Conservation (phyloP, 2,888 invertebrate genomes). For the Physocephala rufipes region DNA sequence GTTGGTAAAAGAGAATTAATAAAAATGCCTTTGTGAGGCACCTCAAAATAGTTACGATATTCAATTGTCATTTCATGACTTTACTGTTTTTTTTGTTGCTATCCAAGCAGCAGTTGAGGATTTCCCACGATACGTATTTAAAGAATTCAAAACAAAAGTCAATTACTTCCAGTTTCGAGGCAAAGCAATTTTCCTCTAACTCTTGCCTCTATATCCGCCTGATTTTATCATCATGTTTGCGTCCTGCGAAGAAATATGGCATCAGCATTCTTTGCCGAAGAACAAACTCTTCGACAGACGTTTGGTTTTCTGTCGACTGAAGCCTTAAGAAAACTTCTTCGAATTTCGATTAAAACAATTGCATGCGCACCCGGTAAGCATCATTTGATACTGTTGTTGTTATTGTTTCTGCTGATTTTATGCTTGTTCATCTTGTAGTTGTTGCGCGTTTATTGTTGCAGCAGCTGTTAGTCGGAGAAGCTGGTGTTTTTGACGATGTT, state of each 20-base stretch:
- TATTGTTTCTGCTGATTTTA: too few species aligned
- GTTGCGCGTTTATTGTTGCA: too few species aligned
- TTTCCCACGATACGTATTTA: slow-evolving; percentile 5
- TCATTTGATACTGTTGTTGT: not conserved
- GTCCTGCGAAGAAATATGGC: too few species aligned
- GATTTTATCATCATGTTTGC: too few species aligned
- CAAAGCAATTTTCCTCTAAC: not conserved
- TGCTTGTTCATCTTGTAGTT: too few species aligned
- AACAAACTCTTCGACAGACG: slow-evolving; percentile 19
- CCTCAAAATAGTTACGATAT: not conserved
- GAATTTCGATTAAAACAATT: slow-evolving; percentile 32
- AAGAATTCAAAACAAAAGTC: slow-evolving; percentile 22
- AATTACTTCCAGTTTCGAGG: slow-evolving; percentile 21
- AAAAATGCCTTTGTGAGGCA: not conserved
- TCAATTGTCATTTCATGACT: not conserved
- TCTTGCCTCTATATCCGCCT: too few species aligned
- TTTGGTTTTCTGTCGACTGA: slow-evolving; percentile 18
- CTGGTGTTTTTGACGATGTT: too few species aligned
- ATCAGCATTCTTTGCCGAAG: not conserved
- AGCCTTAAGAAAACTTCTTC: slow-evolving; percentile 28
- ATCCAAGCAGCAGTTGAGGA: not conserved
- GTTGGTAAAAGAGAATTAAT: too few species aligned
- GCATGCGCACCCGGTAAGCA: slow-evolving; percentile 25
- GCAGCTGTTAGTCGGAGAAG: too few species aligned
- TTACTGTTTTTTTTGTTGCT: not conserved